These are phyloP conservation scores for Actenoides lindsayi DNA, from an alignment of 2,113 vertebrate species.

Conservation along the genomic window DNA sequence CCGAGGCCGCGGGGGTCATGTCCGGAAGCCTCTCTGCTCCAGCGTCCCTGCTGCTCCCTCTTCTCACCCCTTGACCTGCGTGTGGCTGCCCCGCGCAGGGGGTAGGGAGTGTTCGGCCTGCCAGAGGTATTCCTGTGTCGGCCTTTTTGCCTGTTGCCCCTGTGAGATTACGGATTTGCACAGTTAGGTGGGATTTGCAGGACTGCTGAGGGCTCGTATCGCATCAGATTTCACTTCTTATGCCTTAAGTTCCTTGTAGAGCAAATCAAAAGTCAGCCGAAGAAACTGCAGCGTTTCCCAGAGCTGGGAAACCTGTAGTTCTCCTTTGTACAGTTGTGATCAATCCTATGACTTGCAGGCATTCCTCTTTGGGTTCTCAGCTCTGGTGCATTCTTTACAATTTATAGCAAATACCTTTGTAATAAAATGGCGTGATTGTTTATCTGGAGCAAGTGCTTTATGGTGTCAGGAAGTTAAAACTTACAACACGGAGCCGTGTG, in stretches of 20 bases:
- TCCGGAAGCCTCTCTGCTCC: not conserved
- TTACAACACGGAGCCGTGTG: fast-evolving
- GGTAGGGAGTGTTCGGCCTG: not conserved
- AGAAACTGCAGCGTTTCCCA: not conserved
- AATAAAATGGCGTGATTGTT: not conserved
- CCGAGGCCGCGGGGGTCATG: not conserved
- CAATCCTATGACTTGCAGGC: fast-evolving
- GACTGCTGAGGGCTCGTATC: fast-evolving
- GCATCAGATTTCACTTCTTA: fast-evolving
- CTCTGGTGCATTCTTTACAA: fast-evolving
- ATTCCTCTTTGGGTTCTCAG: fast-evolving
- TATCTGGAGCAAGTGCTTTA: fast-evolving
- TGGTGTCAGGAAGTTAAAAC: not conserved
- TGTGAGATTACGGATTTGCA: fast-evolving
- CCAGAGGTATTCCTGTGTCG: fast-evolving
- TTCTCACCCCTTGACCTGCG: fast-evolving
- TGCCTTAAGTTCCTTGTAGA: not conserved
- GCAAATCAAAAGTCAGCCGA: not conserved
- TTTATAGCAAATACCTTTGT: not conserved
- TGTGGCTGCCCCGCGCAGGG: not conserved
- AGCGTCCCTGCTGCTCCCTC: too few relatives aligned
- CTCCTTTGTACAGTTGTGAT: not conserved
- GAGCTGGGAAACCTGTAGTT: not conserved
- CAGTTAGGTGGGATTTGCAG: not conserved
- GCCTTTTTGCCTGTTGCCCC: not conserved